These are phyloP conservation scores for Apteryx owenii DNA, from an alignment of 2,113 vertebrate genomes.

Conservation along the genomic window DNA sequence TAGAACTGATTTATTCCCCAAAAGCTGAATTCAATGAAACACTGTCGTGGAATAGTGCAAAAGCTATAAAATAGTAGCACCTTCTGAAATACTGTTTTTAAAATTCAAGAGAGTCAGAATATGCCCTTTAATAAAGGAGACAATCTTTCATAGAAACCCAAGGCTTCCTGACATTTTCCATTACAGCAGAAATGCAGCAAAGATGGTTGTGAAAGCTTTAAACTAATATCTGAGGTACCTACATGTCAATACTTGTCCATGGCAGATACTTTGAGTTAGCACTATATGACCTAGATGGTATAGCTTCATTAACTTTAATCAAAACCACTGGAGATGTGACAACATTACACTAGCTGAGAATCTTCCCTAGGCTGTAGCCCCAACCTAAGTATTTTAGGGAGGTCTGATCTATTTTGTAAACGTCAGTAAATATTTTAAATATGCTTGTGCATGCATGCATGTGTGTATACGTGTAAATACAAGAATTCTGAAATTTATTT, in stretches of 20 bases:
- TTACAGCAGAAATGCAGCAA: not conserved
- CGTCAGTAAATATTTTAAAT: not conserved
- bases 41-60: not conserved
- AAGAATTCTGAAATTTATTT: not conserved
- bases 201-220: not conserved
- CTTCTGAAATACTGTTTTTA: not conserved
- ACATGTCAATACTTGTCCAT: not conserved
- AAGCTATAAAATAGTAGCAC: not conserved
- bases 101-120: not conserved
- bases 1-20: not conserved
- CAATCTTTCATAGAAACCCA: not conserved
- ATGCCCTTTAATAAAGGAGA: not conserved
- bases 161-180: not conserved
- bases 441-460: not conserved
- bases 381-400: not conserved
- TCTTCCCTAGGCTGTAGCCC: too few species aligned
- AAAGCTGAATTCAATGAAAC: not conserved
- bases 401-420: not conserved
- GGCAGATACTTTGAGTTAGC: not conserved
- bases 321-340: not conserved
- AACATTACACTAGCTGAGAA: not conserved
- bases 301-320: not conserved
- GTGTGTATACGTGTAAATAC: rapidly evolving
- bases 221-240: not conserved
- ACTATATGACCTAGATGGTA: not conserved